Base-by-base conservation (phyloP, 1,140 invertebrate genomes). In the Agrilus planipennis region DNA sequence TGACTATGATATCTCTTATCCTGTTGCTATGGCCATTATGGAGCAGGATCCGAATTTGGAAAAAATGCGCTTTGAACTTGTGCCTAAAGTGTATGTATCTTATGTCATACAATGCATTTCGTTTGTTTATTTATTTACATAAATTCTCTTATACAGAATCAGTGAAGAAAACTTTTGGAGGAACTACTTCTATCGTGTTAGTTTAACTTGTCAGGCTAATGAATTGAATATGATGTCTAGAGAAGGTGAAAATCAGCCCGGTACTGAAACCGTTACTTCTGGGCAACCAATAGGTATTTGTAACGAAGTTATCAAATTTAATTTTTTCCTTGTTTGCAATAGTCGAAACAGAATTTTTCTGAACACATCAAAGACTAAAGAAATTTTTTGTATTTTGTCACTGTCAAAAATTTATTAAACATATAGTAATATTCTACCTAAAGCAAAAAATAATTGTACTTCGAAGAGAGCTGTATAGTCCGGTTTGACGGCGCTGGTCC, bases 161-260 rank as follows among this genome's bases (percentile, higher is more conserved):
- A 91, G 81, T 56, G 95, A 99, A 71, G 92, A 97, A 68, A 86
- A 85, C 58, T 99, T 99, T 70, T 99, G 94, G 95, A 78, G 90
- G 54, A 99, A 99, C 71, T 99, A 99, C 65, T 98, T 98, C 71
- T 99, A 99, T 70, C 86, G 94, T 59, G 88, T 99, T 44, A 94
- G 89, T 49, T 77, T 99, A 19, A 89, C 99, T 55, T 91, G 92
- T 59, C 94, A 99, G 68, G 92, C 89, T 43, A 89, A 88, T 61
- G 89, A 94, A 61, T 59, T 86, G 27, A 79, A 79, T 32, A 78
- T 78, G 34, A 72, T 81, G 71, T 72, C 72, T 21, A 69, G 66
- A 42, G 67, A 71, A 51, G 65, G 61, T 44, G 62, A 66, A 51
- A 61, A 31, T 39, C 54, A 53, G 38, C 47, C 46, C 41, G 52